Percentiles rank a stretch among this genome's conserved stretches.
phyloP scores from a whole-genome alignment of 2,888 invertebrate species.

The Lordiphosa andalusiaca region DNA sequence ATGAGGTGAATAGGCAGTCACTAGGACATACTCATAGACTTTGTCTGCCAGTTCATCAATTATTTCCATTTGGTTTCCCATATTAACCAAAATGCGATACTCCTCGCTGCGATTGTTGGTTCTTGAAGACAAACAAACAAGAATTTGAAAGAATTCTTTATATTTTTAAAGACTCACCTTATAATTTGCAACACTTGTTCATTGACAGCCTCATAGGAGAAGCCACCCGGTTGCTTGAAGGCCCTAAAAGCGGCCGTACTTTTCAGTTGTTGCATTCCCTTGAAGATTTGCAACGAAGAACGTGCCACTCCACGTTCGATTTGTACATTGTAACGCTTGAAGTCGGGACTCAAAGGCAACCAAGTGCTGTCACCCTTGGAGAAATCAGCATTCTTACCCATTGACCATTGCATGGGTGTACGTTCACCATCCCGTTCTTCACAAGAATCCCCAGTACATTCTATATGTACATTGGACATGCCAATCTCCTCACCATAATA shows the following conservation, averaged over 20 bases:
- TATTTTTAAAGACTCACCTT: conserved; percentile 44
- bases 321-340: conserved; percentile 82
- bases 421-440: conserved; percentile 82
- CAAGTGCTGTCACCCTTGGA: conserved; percentile 83
- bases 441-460: conserved; percentile 70
- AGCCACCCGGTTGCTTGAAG: conserved; percentile 62
- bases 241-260: conserved; percentile 78
- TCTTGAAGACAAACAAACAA: conserved; percentile 25
- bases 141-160: background rate
- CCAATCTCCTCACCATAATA: conserved; percentile 91
- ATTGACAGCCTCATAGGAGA: conserved; percentile 68
- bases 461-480: conserved; percentile 82
- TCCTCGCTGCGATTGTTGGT: conserved; percentile 62
- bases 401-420: conserved; percentile 84
- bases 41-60: conserved; percentile 49
- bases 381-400: conserved; percentile 82
- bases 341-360: conserved; percentile 86
- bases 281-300: conserved; percentile 84
- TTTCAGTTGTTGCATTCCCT: conserved; percentile 81
- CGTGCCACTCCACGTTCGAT: conserved; percentile 81
- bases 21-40: conserved; percentile 64
- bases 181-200: conserved; percentile 75
- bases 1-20: conserved; percentile 64
- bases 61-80: conserved; percentile 66
- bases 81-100: conserved; percentile 71